phyloP scores from a whole-genome alignment of 2,888 invertebrate species.

The Laspeyria flexula region DNA sequence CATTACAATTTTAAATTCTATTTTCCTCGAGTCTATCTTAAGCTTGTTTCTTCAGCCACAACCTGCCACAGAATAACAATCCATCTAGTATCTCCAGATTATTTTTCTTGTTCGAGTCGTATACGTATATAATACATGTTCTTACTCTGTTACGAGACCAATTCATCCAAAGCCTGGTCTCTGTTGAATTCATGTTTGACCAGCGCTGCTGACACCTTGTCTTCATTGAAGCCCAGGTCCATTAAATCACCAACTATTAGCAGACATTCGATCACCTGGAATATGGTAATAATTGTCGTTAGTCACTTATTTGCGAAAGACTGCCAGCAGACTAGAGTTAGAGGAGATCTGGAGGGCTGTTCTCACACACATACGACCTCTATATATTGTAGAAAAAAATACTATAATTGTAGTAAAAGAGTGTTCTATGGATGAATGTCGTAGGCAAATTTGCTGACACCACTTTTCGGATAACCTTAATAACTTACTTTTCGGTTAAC shows the following conservation, averaged over 20 bases:
- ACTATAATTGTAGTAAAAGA: too few species aligned
- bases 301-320: neutral
- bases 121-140: neutral
- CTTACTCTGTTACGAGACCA: slow-evolving; percentile 88
- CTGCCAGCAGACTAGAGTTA: too few species aligned
- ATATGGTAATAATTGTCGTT: slow-evolving; percentile 27
- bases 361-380: too few species aligned
- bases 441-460: too few species aligned
- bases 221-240: slow-evolving; percentile 94
- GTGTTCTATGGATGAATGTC: too few species aligned
- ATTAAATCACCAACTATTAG: slow-evolving; percentile 91
- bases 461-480: too few species aligned
- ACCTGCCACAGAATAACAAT: neutral
- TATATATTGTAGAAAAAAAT: too few species aligned
- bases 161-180: slow-evolving; percentile 93
- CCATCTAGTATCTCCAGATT: neutral
- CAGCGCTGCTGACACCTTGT: slow-evolving; percentile 90
- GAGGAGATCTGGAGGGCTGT: too few species aligned
- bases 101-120: neutral
- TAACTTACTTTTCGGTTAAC: too few species aligned
- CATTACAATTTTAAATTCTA: too few species aligned
- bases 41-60: neutral
- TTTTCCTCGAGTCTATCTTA: neutral
- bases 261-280: slow-evolving; percentile 93
- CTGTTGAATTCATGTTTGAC: slow-evolving; percentile 92